These are phyloP conservation scores for Willisornis vidua DNA, from an alignment of 2,113 vertebrate species.

Conservation along the genomic window DNA sequence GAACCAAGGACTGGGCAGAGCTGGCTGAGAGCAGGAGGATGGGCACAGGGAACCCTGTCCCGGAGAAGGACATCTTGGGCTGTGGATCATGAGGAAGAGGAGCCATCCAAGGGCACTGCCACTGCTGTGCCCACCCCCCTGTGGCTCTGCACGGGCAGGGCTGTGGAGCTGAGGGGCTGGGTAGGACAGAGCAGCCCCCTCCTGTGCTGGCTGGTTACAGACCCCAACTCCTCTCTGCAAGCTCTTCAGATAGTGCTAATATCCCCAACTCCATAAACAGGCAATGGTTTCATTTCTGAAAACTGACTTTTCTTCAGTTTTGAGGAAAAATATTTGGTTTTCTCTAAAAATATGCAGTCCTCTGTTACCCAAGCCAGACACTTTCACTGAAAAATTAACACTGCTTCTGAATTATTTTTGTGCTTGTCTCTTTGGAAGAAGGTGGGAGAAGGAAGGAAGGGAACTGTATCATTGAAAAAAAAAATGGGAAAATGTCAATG, in stretches of 20 bases:
- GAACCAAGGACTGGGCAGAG: neutral
- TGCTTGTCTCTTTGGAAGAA: conserved; percentile 27
- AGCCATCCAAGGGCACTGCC: fast-evolving
- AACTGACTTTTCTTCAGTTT: neutral
- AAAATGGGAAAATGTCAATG: conserved; percentile 4
- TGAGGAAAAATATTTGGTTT: conserved; percentile 10
- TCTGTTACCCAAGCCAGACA: conserved; percentile 2
- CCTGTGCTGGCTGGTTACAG: neutral
- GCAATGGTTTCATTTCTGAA: neutral
- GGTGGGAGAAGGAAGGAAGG: conserved; percentile 9
- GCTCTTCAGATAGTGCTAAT: neutral
- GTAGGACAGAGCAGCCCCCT: neutral
- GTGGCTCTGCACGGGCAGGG: neutral
- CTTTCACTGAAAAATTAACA: conserved; percentile 50
- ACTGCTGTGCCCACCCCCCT: neutral
- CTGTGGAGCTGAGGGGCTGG: neutral
- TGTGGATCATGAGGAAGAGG: neutral
- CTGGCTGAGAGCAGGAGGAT: neutral
- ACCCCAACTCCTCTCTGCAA: neutral
- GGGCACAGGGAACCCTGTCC: fast-evolving
- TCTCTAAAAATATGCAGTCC: neutral
- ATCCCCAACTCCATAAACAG: neutral
- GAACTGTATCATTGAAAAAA: neutral
- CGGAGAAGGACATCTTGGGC: neutral
- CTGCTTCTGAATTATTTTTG: conserved; percentile 41